phyloP scores from a whole-genome alignment of 2,888 invertebrate species.

The Abrostola tripartita region DNA sequence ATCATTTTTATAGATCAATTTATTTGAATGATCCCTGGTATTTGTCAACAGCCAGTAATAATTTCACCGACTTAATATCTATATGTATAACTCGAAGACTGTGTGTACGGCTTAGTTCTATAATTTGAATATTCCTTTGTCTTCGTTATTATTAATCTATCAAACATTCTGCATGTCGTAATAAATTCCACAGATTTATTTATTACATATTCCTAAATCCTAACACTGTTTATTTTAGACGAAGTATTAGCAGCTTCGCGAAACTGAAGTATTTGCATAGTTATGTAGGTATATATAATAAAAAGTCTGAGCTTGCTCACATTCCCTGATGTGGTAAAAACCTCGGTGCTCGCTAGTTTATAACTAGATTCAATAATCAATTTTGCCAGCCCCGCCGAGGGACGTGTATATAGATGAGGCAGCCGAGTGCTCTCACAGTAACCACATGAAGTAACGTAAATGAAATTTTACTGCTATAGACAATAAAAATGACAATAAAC shows the following conservation, averaged over 20 bases:
- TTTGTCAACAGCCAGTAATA: constrained; percentile 43
- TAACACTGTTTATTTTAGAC: constrained; percentile 19
- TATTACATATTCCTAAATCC: constrained; percentile 34
- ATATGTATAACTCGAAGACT: background rate
- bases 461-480: constrained; percentile 15
- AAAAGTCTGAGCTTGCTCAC: constrained; percentile 21
- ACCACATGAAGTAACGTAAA: constrained; percentile 5
- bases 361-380: constrained; percentile 87
- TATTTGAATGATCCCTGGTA: constrained; percentile 31
- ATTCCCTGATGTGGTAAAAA: constrained; percentile 64
- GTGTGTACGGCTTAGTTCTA: constrained; percentile 15
- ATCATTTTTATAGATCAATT: constrained; percentile 52
- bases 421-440: constrained; percentile 17
- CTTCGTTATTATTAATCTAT: constrained; percentile 29
- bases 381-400: constrained; percentile 73
- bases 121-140: constrained; percentile 28
- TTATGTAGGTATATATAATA: constrained; percentile 26
- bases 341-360: constrained; percentile 77
- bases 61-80: constrained; percentile 19
- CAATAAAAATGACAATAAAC: background rate
- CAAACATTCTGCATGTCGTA: constrained; percentile 32
- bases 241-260: constrained; percentile 12
- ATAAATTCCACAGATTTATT: constrained; percentile 44
- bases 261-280: constrained; percentile 17
- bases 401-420: constrained; percentile 57